phyloP scores from a whole-genome alignment of 2,113 vertebrate species.

The Phaethornis superciliosus region DNA sequence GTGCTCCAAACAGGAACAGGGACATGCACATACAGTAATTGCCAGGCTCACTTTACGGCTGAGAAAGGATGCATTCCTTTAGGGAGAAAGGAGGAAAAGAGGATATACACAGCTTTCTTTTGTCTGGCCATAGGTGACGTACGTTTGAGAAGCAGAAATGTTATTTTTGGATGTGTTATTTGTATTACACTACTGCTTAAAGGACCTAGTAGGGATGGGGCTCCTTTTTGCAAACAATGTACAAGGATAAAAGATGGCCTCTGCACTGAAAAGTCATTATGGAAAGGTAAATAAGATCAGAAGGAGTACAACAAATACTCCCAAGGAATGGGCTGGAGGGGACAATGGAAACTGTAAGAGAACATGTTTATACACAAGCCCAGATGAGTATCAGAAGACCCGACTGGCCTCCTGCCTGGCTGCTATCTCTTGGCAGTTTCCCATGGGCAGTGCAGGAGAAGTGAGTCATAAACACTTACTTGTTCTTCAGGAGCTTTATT shows the following conservation, averaged over 20 bases:
- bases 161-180: conserved; percentile 60
- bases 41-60: conserved; percentile 42
- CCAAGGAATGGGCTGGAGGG: background rate
- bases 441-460: background rate
- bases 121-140: conserved; percentile 58
- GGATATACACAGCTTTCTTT: conserved; percentile 54
- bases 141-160: background rate
- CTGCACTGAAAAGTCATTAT: conserved; percentile 57
- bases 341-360: conserved; percentile 38
- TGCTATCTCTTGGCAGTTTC: background rate
- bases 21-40: conserved; percentile 63
- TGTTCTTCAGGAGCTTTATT: background rate
- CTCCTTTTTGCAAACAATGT: conserved; percentile 55
- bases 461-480: background rate
- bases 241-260: conserved; percentile 37
- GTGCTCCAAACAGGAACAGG: conserved; percentile 65
- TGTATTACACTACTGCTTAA: conserved; percentile 12
- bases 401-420: conserved; percentile 37
- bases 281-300: conserved; percentile 55
- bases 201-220: conserved; percentile 10
- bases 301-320: conserved; percentile 59
- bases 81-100: background rate
- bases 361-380: conserved; percentile 38
- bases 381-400: conserved; percentile 60
- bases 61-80: conserved; percentile 64